Percentiles rank a stretch among this genome's conserved stretches.
Evolutionary conservation across 2,797 vertebrate species (phyloP).

Genomic region (Melopsittacus undulatus): DNA sequence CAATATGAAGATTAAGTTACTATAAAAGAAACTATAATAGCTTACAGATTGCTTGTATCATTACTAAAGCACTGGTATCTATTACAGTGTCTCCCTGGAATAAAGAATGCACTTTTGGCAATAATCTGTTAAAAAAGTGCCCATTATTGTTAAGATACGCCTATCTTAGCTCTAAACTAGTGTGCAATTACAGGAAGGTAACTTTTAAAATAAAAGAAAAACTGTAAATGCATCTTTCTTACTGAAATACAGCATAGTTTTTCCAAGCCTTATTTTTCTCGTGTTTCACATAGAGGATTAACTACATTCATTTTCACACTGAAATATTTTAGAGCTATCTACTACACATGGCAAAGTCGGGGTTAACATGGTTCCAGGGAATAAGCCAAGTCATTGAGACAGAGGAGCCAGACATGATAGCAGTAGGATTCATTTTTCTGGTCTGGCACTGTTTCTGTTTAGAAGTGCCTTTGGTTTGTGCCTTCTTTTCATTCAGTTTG

Average conservation of each 20-base stretch:
- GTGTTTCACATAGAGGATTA: slow-evolving; percentile 24
- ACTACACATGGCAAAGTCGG: slow-evolving; percentile 2
- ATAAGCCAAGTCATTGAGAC: slow-evolving; percentile 38
- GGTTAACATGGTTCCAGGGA: slow-evolving; percentile 18
- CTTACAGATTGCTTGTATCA: slow-evolving; percentile 81
- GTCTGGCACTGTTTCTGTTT: neutral
- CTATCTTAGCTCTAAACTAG: slow-evolving; percentile 65
- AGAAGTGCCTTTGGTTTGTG: neutral
- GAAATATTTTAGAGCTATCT: slow-evolving; percentile 63
- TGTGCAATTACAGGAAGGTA: slow-evolving; percentile 68
- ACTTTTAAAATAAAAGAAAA: slow-evolving; percentile 68
- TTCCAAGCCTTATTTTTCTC: slow-evolving; percentile 23
- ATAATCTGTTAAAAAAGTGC: slow-evolving; percentile 77
- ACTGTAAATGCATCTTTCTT: slow-evolving; percentile 41
- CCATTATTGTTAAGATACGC: slow-evolving; percentile 76
- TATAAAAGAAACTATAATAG: slow-evolving; percentile 80
- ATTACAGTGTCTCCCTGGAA: slow-evolving; percentile 78
- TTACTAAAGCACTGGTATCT: slow-evolving; percentile 77
- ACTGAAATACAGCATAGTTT: slow-evolving; percentile 27
- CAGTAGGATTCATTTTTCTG: slow-evolving; percentile 42
- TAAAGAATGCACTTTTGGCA: slow-evolving; percentile 78
- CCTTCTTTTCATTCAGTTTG: neutral
- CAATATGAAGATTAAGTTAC: slow-evolving; percentile 81
- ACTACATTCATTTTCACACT: slow-evolving; percentile 59
- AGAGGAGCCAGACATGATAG: neutral